These are phyloP conservation scores for Cossypha niveicapilla DNA, from an alignment of 2,797 vertebrate species.

Conservation along the genomic window DNA sequence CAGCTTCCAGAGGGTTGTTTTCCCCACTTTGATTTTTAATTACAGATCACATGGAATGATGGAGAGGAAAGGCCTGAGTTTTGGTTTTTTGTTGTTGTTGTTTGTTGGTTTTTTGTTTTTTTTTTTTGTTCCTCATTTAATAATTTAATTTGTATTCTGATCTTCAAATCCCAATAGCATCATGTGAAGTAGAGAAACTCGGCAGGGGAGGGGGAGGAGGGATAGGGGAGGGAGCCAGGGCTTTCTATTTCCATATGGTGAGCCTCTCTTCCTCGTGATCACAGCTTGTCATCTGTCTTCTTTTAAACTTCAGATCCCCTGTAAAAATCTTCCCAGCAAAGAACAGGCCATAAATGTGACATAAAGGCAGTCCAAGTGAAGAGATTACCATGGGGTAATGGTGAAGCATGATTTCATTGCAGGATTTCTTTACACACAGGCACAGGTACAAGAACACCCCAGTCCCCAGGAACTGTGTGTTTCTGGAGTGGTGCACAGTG, in stretches of 20 bases:
- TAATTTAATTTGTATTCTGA: slow-evolving; percentile 64
- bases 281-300: slow-evolving; percentile 69
- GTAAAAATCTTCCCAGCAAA: slow-evolving; percentile 65
- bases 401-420: background rate
- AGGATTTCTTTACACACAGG: background rate
- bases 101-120: background rate
- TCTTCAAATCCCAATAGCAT: slow-evolving; percentile 62
- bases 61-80: background rate
- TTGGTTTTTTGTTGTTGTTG: background rate
- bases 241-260: slow-evolving; percentile 65
- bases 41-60: slow-evolving; percentile 15
- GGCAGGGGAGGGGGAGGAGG: slow-evolving; percentile 61
- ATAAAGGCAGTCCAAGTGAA: slow-evolving; percentile 33
- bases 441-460: background rate
- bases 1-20: slow-evolving; percentile 31
- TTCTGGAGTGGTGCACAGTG: background rate
- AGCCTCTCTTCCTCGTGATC: slow-evolving; percentile 50
- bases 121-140: slow-evolving; percentile 24
- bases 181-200: slow-evolving; percentile 52
- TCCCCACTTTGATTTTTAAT: slow-evolving; percentile 52
- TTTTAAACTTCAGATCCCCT: slow-evolving; percentile 65
- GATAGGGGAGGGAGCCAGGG: slow-evolving; percentile 40
- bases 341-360: slow-evolving; percentile 46
- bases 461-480: fast-evolving
- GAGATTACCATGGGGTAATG: background rate